Base-by-base conservation (phyloP, 2,113 vertebrate genomes). In the Podocnemis expansa region DNA sequence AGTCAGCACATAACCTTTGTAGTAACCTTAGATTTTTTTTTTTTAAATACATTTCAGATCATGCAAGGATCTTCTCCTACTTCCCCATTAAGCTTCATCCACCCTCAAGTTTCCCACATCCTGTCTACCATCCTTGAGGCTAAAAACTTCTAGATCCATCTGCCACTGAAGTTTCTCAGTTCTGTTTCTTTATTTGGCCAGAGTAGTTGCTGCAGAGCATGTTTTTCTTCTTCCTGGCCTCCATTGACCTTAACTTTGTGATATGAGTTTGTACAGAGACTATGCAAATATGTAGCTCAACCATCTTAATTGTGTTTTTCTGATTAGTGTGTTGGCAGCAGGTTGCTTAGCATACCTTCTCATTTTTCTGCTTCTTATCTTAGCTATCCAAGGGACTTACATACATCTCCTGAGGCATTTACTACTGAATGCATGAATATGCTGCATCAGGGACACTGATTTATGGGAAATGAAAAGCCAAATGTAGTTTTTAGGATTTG, bases 301-400 rank as follows among this genome's bases (percentile, higher is more conserved):
- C 85, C 89, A 90, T 87, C 78, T 91, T 92, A 88, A 90, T 88
- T 94, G 45, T 92, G 93, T 96, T 76, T 93, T 82, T 86, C 85
- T 88, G 86, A 49, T 93, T 83, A 89, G 67, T 94, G 83, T 96
- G 91, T 49, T 89, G 86, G 78, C 91, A 94, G 80, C 81, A 95
- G 89, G 92, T 93, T 93, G 85, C 90, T 60, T 95, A 83, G 54
- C 76, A 84, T 92, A 82, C 45, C 43, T 1, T 3, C 78, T 91
- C 51, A 76, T 91, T 94, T 94, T 93, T 80, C 86, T 84, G n/a
- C 75, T 54, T 93, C 87, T 86, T 78, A 52, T 91, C 80, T 96
- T 84, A 95, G 34, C 85, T 89, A 87, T 91, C 87, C 55, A 19
- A 88, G 84, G 80, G 82, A 91, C 94, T 95, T 95, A 92, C 82